Evolutionary conservation across 2,888 invertebrate species (phyloP), one percentile per base, ranked within the genome.

Genomic region (Eupsilia transversa): DNA sequence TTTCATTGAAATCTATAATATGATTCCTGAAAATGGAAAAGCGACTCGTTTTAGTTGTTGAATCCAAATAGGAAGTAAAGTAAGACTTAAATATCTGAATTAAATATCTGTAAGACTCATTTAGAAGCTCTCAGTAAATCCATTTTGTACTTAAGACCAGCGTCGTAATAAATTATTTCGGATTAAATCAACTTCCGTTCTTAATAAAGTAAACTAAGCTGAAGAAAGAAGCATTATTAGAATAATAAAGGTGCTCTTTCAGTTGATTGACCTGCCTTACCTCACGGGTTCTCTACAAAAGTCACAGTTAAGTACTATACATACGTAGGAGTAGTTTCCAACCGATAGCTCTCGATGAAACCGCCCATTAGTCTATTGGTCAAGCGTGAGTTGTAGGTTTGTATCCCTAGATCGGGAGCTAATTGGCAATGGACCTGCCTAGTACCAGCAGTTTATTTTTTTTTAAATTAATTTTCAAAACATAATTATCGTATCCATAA

Each of bases 71-170:
- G 9, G 17, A 23, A 57, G 59, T 57, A 38, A 23, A 61, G 43
- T 49, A 57, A 77, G 43, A 27, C 43, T n/a, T 76, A 63, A 82
- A 77, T 82, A 77, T 82, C 82, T 66, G 70, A n/a, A n/a, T n/a
- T 76, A 63, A 82, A 77, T 82, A 77, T 82, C 82, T 66, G 70
- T 77, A 77, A 71, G 66, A 66, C 78, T 77, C 66, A 77, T 82
- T 82, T 75, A 63, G 27, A 71, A 82, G 41, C 81, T 68, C 54
- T 43, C 61, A 33, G 65, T 57, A 56, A 79, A 81, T 79, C 71
- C 82, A 71, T 71, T 79, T 77, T 70, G 65, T 66, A 63, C 70
- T 77, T 79, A 82, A 70, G 82, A 82, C 77, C 61, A 71, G 77
- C 61, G 61, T 79, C 65, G 52, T 82, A 77, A 71, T 82, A 77